Evolutionary conservation across 2,113 vertebrate species (phyloP).

Genomic region (Tichodroma muraria): DNA sequence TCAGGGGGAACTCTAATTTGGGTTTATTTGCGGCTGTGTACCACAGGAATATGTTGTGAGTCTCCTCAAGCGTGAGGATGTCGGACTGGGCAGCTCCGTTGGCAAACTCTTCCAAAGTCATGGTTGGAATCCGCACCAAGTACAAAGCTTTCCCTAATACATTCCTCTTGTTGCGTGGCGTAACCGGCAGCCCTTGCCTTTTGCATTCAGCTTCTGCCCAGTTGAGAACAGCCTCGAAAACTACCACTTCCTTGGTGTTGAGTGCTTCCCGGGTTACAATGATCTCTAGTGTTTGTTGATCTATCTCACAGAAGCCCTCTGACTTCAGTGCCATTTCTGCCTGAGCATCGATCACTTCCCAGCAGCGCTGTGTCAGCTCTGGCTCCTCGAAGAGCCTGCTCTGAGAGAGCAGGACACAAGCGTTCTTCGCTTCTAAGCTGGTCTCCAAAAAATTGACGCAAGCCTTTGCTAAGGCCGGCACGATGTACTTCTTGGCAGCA

Average conservation of each 20-base stretch:
- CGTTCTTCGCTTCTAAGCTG: slow-evolving; percentile 91
- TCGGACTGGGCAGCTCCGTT: slow-evolving; percentile 90
- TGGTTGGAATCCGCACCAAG: slow-evolving; percentile 87
- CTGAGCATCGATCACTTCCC: slow-evolving; percentile 97
- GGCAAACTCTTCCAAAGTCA: slow-evolving; percentile 95
- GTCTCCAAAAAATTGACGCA: slow-evolving; percentile 96
- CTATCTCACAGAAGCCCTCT: slow-evolving; percentile 93
- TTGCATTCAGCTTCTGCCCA: slow-evolving; percentile 93
- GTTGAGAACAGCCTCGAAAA: slow-evolving; percentile 86
- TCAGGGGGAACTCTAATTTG: slow-evolving; percentile 81
- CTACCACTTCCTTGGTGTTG: slow-evolving; percentile 88
- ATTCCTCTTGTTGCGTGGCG: slow-evolving; percentile 77
- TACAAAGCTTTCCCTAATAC: slow-evolving; percentile 88
- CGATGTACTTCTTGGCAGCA: slow-evolving; percentile 97
- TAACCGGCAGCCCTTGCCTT: slow-evolving; percentile 76
- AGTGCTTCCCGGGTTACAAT: slow-evolving; percentile 89
- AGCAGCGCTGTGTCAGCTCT: slow-evolving; percentile 92
- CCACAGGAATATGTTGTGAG: slow-evolving; percentile 92
- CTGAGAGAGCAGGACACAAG: slow-evolving; percentile 94
- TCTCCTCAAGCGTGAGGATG: slow-evolving; percentile 94
- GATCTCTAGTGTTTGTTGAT: slow-evolving; percentile 87
- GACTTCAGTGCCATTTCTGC: slow-evolving; percentile 91
- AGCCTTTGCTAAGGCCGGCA: slow-evolving; percentile 88
- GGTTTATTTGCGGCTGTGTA: slow-evolving; percentile 93
- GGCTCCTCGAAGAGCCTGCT: slow-evolving; percentile 97